Evolutionary conservation across 2,113 vertebrate species (phyloP), one percentile per base, ranked within the genome.

Genomic region (Sphaerodactylus townsendi): DNA sequence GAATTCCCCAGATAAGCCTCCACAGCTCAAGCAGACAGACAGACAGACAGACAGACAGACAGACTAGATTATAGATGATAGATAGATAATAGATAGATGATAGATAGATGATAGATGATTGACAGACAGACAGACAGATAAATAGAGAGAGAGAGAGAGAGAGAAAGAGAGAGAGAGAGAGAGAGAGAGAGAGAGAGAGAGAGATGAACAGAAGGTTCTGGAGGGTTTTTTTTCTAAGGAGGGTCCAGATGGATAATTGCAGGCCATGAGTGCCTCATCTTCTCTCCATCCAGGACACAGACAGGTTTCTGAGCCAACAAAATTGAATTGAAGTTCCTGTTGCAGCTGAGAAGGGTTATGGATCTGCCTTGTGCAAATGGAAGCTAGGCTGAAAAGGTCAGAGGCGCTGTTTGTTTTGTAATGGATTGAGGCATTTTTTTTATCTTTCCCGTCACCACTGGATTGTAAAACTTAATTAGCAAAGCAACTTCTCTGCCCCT

Each of bases 341-440:
- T 96, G 95, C 95, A 96, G 95, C 95, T 96, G 96, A 95, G 95
- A 96, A 96, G 96, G 96, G 96, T 96, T 96, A 96, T 94, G 79
- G 94, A 95, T 94, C 92, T 89, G 92, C 91, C 25, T 5, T 84
- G 76, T 84, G 88, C 94, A 93, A 93, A 87, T 75, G 88, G 88
- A 92, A 77, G 81, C 89, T 93, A 89, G 93, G 92, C 93, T 93
- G 95, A 95, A 96, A 96, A 96, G 96, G 96, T 96, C 96, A 96
- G 92, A 84, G 71, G 90, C 88, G 91, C 89, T 83, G 94, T 92
- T 93, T 93, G 92, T 90, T 94, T 89, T 92, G 94, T 95, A 95
- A 95, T 95, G 90, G 93, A 95, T 94, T 95, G 95, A 93, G 92
- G 92, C 94, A 88, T 92, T 93, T 23, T 33, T 95, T 93, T 95